Conservation (phyloP, 2,888 invertebrate species). For the Napeogenes sylphis region DNA sequence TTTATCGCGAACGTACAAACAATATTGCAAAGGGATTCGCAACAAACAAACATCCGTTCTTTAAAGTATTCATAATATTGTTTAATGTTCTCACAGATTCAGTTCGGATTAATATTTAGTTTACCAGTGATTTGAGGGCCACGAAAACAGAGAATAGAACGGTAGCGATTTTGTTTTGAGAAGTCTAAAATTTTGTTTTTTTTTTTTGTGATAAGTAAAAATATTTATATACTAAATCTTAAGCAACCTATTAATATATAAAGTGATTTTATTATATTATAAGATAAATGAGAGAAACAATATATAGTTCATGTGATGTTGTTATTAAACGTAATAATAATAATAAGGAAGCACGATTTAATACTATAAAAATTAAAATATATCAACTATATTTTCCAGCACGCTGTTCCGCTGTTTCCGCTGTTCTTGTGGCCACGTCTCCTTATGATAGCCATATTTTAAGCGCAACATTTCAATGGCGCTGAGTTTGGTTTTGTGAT, state of each 20-base stretch:
- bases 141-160: slow-evolving; percentile 36
- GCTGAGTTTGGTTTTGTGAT: slow-evolving; percentile 47
- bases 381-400: not conserved
- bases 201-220: no score
- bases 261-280: no score
- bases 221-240: no score
- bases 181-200: no score
- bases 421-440: slow-evolving; percentile 36
- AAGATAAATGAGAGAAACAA: no score
- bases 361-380: no score
- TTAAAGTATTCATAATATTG: slow-evolving; percentile 65
- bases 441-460: slow-evolving; percentile 52
- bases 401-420: no score
- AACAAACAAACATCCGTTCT: slow-evolving; percentile 51
- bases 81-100: slow-evolving; percentile 68
- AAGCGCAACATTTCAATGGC: slow-evolving; percentile 59
- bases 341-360: no score
- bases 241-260: no score
- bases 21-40: slow-evolving; percentile 9
- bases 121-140: slow-evolving; percentile 31
- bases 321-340: not conserved
- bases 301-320: no score
- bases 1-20: no score
- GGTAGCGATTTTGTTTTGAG: slow-evolving; percentile 17
- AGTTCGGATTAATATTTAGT: slow-evolving; percentile 36